Conservation (phyloP, 1,140 invertebrate genomes). For the Melanaphis sacchari region DNA sequence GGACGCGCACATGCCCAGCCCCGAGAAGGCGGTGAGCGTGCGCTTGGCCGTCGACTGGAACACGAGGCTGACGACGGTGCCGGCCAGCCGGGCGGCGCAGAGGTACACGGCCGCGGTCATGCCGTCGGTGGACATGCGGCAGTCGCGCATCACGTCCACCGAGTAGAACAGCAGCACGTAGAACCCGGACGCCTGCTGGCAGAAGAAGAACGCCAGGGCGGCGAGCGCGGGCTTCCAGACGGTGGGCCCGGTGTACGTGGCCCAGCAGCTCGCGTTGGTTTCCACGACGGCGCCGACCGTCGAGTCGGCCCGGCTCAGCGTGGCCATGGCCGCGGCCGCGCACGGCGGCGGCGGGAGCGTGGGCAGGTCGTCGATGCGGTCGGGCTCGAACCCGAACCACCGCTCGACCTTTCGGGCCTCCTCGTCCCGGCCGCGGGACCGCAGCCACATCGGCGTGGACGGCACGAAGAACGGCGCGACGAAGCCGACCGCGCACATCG, state of each 20-base stretch:
- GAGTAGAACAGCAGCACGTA: conserved; percentile 76
- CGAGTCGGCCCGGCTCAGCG: background rate
- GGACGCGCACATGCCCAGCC: conserved; percentile 37
- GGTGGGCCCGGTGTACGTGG: conserved; percentile 54
- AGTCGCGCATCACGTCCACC: conserved; percentile 68
- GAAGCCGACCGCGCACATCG: conserved; percentile 63
- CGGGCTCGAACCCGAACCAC: conserved; percentile 55
- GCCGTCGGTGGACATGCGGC: conserved; percentile 61
- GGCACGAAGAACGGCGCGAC: conserved; percentile 64
- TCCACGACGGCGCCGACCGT: background rate
- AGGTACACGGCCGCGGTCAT: conserved; percentile 2
- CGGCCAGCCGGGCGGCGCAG: background rate
- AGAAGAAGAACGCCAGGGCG: conserved; percentile 66
- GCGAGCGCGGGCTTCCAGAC: conserved; percentile 67
- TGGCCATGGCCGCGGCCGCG: conserved; percentile 55
- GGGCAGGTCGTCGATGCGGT: conserved; percentile 60
- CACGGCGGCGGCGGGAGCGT: background rate
- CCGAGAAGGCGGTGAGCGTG: background rate
- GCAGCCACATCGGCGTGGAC: conserved; percentile 68
- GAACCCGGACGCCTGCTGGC: conserved; percentile 70
- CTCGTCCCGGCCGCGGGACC: conserved; percentile 59
- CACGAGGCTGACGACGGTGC: background rate
- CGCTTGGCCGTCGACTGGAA: background rate
- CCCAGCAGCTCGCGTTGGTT: background rate
- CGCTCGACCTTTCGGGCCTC: conserved; percentile 60